A percentile compares a stretch with the other conserved stretches of the same genome.
phyloP scores from a whole-genome alignment of 2,113 vertebrate species.

The Lamprotornis superbus region DNA sequence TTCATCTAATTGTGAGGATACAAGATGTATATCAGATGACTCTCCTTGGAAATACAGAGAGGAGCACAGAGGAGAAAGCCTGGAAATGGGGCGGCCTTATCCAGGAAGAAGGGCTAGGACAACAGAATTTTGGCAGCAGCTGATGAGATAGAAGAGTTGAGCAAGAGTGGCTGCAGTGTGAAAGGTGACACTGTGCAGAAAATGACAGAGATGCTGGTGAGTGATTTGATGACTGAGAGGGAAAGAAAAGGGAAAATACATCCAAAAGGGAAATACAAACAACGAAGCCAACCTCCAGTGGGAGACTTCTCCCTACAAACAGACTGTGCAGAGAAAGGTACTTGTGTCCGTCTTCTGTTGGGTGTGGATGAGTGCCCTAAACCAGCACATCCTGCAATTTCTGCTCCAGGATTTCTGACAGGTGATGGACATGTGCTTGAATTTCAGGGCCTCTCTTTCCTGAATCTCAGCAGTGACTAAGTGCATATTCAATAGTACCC shows the following conservation, averaged over 20 bases:
- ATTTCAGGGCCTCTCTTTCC: neutral
- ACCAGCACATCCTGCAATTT: neutral
- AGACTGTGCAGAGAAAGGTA: neutral
- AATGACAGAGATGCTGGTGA: neutral
- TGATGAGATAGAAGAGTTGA: neutral
- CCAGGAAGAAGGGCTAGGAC: neutral
- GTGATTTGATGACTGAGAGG: neutral
- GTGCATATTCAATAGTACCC: neutral
- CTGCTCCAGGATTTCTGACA: neutral
- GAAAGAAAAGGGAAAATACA: neutral
- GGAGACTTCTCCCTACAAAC: neutral
- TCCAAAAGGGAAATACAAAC: neutral
- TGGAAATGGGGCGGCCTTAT: neutral
- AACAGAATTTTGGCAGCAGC: neutral
- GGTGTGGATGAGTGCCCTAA: neutral
- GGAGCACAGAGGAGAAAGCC: neutral
- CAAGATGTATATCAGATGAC: neutral
- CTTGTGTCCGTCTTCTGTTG: accelerated
- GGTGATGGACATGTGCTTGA: neutral
- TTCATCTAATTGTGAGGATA: neutral
- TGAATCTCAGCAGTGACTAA: neutral
- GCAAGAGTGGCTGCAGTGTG: neutral
- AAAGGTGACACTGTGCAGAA: accelerated
- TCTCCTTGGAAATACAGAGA: neutral
- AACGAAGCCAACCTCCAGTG: neutral